phyloP scores from a whole-genome alignment of 1,140 invertebrate species.

The Drosophila serrata region DNA sequence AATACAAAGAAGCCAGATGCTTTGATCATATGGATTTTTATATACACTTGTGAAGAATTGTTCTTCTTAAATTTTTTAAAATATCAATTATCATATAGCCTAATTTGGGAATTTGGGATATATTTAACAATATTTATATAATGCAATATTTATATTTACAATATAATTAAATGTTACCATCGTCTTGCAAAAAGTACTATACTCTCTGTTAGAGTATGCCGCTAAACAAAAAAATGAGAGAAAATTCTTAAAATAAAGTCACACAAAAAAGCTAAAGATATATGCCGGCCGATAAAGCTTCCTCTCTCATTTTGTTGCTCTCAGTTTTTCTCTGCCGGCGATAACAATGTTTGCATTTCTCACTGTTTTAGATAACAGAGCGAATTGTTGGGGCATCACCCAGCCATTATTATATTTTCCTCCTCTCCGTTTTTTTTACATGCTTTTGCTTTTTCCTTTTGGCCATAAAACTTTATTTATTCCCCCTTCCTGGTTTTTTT shows the following conservation, averaged over 20 bases:
- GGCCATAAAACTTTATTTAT: constrained; percentile 32
- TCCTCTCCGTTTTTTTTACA: constrained; percentile 1
- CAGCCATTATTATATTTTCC: constrained; percentile 1
- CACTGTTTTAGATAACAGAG: constrained; percentile 32
- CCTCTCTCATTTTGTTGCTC: constrained; percentile 3
- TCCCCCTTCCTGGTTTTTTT: not conserved
- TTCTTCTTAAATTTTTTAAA: not conserved
- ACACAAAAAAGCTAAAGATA: constrained; percentile 20
- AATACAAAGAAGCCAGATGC: not conserved
- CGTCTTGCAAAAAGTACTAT: not conserved
- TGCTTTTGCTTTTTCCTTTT: constrained; percentile 9
- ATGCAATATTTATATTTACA: no score
- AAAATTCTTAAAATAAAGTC: constrained; percentile 33
- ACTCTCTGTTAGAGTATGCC: not conserved
- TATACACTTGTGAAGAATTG: not conserved
- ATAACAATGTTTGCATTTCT: constrained; percentile 50
- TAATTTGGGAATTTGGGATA: not conserved
- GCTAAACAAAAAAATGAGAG: not conserved
- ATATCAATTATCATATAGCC: not conserved
- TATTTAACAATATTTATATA: not conserved
- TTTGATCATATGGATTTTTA: not conserved
- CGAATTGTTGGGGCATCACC: constrained; percentile 20
- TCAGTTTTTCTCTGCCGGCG: constrained; percentile 12
- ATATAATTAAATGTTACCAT: no score
- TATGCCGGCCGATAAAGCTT: constrained; percentile 23